Conservation (phyloP, 23 tunicate genomes). For the Ascidia mentula region DNA sequence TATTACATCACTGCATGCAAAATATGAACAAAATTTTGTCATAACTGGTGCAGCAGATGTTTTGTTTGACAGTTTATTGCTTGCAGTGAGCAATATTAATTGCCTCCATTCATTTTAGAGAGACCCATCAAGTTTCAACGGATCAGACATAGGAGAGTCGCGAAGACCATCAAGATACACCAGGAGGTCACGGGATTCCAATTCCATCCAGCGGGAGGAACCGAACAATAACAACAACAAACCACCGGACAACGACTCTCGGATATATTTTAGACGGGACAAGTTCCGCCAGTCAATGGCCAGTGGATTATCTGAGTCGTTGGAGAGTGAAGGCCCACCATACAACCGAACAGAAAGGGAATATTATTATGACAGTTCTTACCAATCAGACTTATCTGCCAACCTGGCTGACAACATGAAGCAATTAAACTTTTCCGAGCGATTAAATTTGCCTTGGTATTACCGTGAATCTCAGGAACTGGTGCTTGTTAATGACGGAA, state of each 20-base stretch:
- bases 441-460: conserved; percentile 45
- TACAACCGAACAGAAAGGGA: conserved; percentile 20
- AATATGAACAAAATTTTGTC: too few relatives aligned
- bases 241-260: background rate
- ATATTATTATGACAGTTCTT: background rate
- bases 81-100: too few relatives aligned
- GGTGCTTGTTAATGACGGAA: conserved; percentile 45
- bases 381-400: conserved; percentile 9
- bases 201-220: background rate
- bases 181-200: background rate
- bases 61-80: too few relatives aligned
- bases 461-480: conserved; percentile 80
- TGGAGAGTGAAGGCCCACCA: conserved; percentile 10
- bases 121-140: background rate
- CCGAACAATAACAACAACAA: conserved; percentile 7
- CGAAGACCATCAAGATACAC: conserved; percentile 3
- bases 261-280: conserved; percentile 15
- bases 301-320: conserved; percentile 35
- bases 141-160: background rate
- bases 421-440: background rate
- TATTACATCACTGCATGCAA: too few relatives aligned
- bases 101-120: too few relatives aligned
- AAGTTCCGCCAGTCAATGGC: conserved; percentile 48
- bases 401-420: background rate
- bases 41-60: too few relatives aligned